Evolutionary conservation across 2,888 invertebrate genomes (phyloP), one percentile per base, ranked within the genome.

Genomic region (Formica aserva): DNA sequence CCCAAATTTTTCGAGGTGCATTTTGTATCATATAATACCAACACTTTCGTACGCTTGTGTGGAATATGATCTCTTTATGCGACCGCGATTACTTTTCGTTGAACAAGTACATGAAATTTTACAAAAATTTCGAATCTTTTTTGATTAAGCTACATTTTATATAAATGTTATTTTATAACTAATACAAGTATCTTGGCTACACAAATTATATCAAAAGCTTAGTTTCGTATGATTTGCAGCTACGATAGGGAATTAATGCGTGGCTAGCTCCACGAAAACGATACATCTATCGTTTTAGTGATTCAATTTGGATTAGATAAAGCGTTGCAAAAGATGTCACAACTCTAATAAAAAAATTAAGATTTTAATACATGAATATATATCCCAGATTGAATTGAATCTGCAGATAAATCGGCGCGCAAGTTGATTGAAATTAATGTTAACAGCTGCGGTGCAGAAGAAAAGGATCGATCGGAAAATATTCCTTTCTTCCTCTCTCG

Each of bases 401-500:
- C 13, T 4, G 35, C 29, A 48, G 13, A 18, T 29, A 48, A 57
- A 57, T 63, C 29, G 29, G 52, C n/a, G 48, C 22, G 63, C 75
- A 35, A n/a, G n/a, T 29, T 41, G 38, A 80, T 15, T 52, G 84
- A 35, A 26, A 22, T 18, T 60, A 60, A 57, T 22, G 45, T 60
- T 45, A 69, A 78, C 78, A 78, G 71, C 78, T 78, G 71, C 38
- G 45, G 22, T 38, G 57, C 60, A 65, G 75, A 62, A 76, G 69
- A 71, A 82, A 52, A 66, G 65, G 77, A 80, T 86, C 71, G 72
- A 65, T 67, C 52, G 85, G 35, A 71, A 66, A 85, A 88, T 85
- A 83, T 63, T 83, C 35, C 45, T 87, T 66, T 84, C 76, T 88
- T 67, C 82, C 74, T 88, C 76, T 89, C 81, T 83, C 80, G 76